These are phyloP conservation scores for Meandrusa payeni DNA, from an alignment of 2,888 invertebrate species.

Conservation along the genomic window DNA sequence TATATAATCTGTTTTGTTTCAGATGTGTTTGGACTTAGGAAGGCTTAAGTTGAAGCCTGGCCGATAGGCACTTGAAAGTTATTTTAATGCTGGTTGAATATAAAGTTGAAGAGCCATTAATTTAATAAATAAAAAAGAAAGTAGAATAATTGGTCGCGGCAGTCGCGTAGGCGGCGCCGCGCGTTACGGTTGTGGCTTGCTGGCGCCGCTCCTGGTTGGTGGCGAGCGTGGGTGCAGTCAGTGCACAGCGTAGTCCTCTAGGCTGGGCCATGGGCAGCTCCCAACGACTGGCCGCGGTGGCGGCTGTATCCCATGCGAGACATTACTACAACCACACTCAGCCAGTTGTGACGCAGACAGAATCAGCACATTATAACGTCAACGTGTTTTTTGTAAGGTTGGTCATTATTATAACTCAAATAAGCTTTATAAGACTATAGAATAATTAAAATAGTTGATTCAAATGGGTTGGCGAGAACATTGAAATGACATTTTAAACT, in stretches of 20 bases:
- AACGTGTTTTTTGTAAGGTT: constrained; percentile 91
- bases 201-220: constrained; percentile 60
- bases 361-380: constrained; percentile 55
- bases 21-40: constrained; percentile 40
- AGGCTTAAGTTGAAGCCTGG: constrained; percentile 31
- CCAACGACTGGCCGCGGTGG: constrained; percentile 82
- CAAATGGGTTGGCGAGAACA: too few species aligned
- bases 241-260: constrained; percentile 75
- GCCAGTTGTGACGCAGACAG: constrained; percentile 54
- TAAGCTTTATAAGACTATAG: too few species aligned
- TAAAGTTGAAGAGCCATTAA: constrained; percentile 26
- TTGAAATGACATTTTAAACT: too few species aligned
- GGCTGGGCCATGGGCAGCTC: constrained; percentile 85
- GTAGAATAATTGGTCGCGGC: constrained; percentile 41
- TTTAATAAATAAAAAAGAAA: constrained; percentile 27
- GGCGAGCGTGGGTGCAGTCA: constrained; percentile 57
- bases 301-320: constrained; percentile 69
- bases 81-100: constrained; percentile 34
- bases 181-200: constrained; percentile 61
- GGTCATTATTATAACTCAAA: constrained; percentile 50
- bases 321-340: constrained; percentile 73
- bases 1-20: constrained; percentile 43
- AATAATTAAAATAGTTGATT: too few species aligned
- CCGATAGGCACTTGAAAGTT: constrained; percentile 30
- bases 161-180: constrained; percentile 60